These are phyloP conservation scores for Mustelus asterias DNA, from an alignment of 2,113 vertebrate species.

Conservation along the genomic window DNA sequence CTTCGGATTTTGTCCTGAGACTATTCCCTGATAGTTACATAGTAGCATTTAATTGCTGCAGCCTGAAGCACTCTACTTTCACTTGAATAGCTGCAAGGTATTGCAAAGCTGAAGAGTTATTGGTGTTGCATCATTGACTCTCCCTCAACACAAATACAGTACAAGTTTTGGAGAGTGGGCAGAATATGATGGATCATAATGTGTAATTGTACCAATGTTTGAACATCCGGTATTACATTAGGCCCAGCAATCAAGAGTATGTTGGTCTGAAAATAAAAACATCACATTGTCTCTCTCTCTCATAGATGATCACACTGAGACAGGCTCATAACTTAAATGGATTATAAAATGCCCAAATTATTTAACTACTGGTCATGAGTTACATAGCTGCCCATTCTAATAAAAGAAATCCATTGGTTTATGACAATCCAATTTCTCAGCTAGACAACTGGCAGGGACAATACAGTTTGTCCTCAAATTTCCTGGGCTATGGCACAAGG, in stretches of 20 bases:
- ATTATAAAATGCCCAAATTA: background rate
- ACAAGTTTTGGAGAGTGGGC: background rate
- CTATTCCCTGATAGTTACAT: background rate
- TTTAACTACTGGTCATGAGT: background rate
- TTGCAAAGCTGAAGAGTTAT: background rate
- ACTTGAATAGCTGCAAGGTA: background rate
- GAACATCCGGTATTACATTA: background rate
- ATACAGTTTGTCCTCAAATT: background rate
- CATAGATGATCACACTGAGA: background rate
- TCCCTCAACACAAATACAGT: background rate
- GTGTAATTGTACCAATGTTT: background rate
- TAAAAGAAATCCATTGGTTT: background rate
- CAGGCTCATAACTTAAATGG: background rate
- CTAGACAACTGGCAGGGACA: background rate
- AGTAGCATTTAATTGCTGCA: background rate
- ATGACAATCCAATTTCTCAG: background rate
- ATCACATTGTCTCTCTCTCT: background rate
- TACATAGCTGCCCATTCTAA: background rate
- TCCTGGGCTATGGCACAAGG: background rate
- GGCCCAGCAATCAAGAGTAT: background rate
- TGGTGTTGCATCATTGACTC: background rate
- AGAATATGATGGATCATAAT: background rate
- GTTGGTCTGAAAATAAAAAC: background rate
- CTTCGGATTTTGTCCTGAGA: background rate
- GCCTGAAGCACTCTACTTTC: background rate